phyloP scores from a whole-genome alignment of 2,113 vertebrate genomes.

The Triplophysa tibetana region DNA sequence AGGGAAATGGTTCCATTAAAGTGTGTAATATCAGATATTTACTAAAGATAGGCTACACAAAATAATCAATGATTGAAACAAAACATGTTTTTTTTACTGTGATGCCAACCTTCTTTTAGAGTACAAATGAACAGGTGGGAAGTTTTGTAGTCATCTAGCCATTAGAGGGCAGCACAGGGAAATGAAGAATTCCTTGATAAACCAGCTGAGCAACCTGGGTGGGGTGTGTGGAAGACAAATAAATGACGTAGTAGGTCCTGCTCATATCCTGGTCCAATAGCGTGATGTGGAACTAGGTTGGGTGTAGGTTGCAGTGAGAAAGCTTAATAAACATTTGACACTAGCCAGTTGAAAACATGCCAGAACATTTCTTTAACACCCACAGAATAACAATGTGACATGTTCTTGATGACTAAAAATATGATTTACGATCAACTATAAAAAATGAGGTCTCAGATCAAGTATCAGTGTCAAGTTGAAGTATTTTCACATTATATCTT shows the following conservation, averaged over 20 bases:
- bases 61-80: too few relatives aligned
- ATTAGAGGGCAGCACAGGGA: background rate
- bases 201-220: background rate
- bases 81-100: too few relatives aligned
- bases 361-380: background rate
- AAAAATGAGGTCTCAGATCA: too few relatives aligned
- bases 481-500: too few relatives aligned
- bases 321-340: background rate
- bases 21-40: too few relatives aligned
- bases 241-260: conserved; percentile 48
- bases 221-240: conserved; percentile 36
- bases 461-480: too few relatives aligned
- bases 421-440: too few relatives aligned
- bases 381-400: background rate
- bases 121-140: background rate
- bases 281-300: background rate
- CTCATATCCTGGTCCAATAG: conserved; percentile 42
- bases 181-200: background rate
- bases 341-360: too few relatives aligned
- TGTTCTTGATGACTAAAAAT: too few relatives aligned
- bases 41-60: too few relatives aligned
- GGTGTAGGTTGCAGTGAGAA: background rate
- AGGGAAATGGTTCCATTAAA: too few relatives aligned
- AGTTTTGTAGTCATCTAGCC: background rate
- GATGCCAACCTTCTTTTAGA: too few relatives aligned